Evolutionary conservation across 2,888 invertebrate species (phyloP), one percentile per base, ranked within the genome.

Genomic region (Pandemis heparana): DNA sequence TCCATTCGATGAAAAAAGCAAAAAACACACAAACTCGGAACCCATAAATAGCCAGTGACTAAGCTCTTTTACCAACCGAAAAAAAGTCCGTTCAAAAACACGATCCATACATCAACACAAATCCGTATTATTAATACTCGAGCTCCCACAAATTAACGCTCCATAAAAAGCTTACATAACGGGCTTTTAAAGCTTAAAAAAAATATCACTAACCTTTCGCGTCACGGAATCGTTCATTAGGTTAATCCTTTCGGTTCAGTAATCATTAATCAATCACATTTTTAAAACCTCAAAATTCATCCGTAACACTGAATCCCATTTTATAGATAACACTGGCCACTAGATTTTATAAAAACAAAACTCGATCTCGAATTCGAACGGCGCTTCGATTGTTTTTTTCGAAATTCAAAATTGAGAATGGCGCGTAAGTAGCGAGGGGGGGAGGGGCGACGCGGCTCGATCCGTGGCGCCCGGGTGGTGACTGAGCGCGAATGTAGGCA

Each of bases 401-500:
- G 82, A 80, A 82, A 86, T 87, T 87, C 74, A 76, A 83, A 85
- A 84, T 84, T 82, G 77, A 78, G 78, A 80, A 85, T 80, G 84
- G 80, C 87, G 86, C 81, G 81, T 77, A 77, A 73, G 66, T 64
- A 56, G 56, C 69, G 64, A 38, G 53, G 46, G 32, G 68, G 74
- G 70, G 70, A 65, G 77, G 71, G 74, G 74, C 72, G 75, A 77
- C 77, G 77, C 79, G 70, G 68, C 76, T 67, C 72, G 65, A 59
- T 75, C 76, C 79, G 77, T 83, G 78, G 84, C 84, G 82, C 82
- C 85, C 85, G 82, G 89, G 87, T 86, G 85, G 84, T 85, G 85
- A 93, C 93, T 92, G 92, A 92, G 92, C 91, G 89, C 88, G 86
- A 85, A 84, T 81, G 85, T 83, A 87, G 89, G 91, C 90, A 90